Base-by-base conservation (phyloP, 2,888 invertebrate species). In the Aporophyla nigra region DNA sequence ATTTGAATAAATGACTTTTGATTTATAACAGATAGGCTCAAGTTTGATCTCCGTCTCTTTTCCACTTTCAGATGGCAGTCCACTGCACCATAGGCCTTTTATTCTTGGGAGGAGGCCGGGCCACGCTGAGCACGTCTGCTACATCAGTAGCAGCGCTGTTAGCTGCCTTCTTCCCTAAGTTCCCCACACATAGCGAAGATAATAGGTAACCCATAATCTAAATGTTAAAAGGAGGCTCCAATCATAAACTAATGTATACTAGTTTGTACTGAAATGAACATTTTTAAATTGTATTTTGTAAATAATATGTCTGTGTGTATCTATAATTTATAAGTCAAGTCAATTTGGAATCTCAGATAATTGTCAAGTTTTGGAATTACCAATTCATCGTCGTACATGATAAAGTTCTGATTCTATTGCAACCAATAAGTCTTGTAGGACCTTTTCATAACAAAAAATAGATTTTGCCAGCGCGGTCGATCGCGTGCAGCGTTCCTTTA, bases 161-260 rank as follows among this genome's bases (percentile, higher is more conserved):
- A 61, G 98, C 99, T 88, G 98, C 99, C 0, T 98, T 99, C 93
- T 99, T 99, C 95, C 99, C 99, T 0, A 99, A 99, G 93, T 99
- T 99, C 94, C 99, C 99, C 27, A 99, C 98, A 1, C 99, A 99
- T 92, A 99, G 99, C 90, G 99, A 99, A 91, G 99, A 99, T 90
- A 99, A 99, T 93, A 98, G 99, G 98, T 98, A 89, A 33, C 1
- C 3, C 1, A 19, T 6, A 49, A 40, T 40, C 1, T 1, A 21
- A 61, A 19, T n/a, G n/a, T n/a, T n/a, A n/a, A n/a, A n/a, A n/a
- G n/a, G n/a, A n/a, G n/a, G n/a, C n/a, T n/a, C n/a, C n/a, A n/a
- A n/a, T n/a, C n/a, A n/a, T n/a, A n/a, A n/a, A n/a, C n/a, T n/a
- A n/a, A n/a, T n/a, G n/a, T n/a, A n/a, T n/a, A n/a, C n/a, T n/a